A percentile compares a stretch with the other conserved stretches of the same genome.
Evolutionary conservation across 2,797 vertebrate species (phyloP).

Genomic region (Lates japonicus): DNA sequence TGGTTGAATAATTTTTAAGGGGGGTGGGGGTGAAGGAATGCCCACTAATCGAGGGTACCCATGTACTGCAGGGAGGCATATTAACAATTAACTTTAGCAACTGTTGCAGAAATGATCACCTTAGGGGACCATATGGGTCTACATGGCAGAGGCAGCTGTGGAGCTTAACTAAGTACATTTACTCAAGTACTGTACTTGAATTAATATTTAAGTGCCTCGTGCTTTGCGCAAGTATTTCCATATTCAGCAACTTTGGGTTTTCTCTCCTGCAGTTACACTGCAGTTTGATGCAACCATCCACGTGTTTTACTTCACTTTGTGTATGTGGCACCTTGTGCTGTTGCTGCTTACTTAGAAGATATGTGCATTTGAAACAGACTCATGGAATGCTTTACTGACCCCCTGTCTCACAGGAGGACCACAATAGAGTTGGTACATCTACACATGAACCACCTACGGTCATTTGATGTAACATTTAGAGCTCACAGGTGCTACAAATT

Average conservation of each 20-base stretch:
- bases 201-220: conserved; percentile 75
- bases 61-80: conserved; percentile 51
- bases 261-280: conserved; percentile 36
- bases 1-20: conserved; percentile 10
- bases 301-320: conserved; percentile 2
- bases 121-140: conserved; percentile 55
- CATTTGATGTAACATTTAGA: background rate
- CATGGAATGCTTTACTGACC: background rate
- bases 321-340: background rate
- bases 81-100: conserved; percentile 71
- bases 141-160: conserved; percentile 42
- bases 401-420: background rate
- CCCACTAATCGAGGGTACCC: conserved; percentile 5
- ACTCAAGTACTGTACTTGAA: conserved; percentile 64
- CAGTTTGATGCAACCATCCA: conserved; percentile 43
- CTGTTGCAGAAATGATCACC: conserved; percentile 71
- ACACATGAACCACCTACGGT: conserved; percentile 5
- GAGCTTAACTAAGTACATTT: conserved; percentile 53
- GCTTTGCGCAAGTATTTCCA: conserved; percentile 50
- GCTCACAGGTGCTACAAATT: background rate
- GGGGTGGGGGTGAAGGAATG: conserved; percentile 1
- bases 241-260: conserved; percentile 69
- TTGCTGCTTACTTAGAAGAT: background rate
- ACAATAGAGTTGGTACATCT: background rate
- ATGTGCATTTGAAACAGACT: background rate